These are phyloP conservation scores for Pogonocherus hispidulus DNA, from an alignment of 2,888 invertebrate genomes.

Conservation along the genomic window DNA sequence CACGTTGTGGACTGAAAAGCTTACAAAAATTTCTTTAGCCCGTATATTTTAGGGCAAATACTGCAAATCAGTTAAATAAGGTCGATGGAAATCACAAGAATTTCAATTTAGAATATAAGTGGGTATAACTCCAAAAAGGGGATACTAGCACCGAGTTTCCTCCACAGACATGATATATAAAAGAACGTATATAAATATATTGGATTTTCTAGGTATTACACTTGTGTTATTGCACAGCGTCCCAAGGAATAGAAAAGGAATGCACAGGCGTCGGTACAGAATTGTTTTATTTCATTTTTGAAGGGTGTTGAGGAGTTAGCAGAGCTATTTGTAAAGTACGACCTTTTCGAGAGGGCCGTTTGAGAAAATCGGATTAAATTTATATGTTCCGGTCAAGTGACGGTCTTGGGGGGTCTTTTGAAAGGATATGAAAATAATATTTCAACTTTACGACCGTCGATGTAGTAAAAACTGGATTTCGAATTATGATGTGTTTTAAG, in stretches of 20 bases:
- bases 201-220: background rate
- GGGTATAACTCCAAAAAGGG: background rate
- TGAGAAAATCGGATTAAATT: constrained; percentile 17
- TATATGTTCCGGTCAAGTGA: constrained; percentile 9
- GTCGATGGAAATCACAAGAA: no score
- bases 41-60: no score
- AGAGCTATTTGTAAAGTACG: constrained; percentile 6
- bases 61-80: no score
- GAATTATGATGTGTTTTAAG: no score
- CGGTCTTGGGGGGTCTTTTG: background rate
- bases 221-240: no score
- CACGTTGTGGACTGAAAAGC: no score
- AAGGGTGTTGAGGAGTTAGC: background rate
- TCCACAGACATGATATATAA: background rate
- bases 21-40: no score
- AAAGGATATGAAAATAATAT: constrained; percentile 19
- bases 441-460: background rate
- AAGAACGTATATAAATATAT: background rate
- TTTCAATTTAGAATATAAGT: no score
- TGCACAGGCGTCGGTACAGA: background rate
- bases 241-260: background rate
- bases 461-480: background rate
- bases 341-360: constrained; percentile 8
- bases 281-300: constrained; percentile 12
- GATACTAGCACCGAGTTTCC: no score